Conservation (phyloP, 23 tunicate genomes). For the Clavelina lepadiformis region DNA sequence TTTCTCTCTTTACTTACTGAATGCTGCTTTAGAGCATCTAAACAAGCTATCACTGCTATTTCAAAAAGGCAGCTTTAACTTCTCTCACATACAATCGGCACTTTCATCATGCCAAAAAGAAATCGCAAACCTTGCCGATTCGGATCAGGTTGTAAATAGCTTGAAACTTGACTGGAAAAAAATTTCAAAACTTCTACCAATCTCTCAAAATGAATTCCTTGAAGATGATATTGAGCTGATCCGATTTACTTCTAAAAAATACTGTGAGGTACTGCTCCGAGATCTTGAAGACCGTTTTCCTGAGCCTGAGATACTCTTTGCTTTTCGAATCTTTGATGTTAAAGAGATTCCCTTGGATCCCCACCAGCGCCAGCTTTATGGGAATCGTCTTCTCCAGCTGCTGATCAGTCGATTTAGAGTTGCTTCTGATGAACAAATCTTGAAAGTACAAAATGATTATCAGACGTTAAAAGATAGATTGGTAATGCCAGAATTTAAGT, state of each 20-base stretch:
- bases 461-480: constrained; percentile 29
- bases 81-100: constrained; percentile 26
- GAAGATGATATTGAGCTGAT: constrained; percentile 17
- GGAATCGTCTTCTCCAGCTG: constrained; percentile 2
- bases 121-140: constrained; percentile 14
- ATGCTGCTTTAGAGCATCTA: constrained; percentile 31
- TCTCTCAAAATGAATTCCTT: constrained; percentile 15
- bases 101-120: constrained; percentile 8
- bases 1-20: constrained; percentile 24
- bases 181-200: constrained; percentile 11
- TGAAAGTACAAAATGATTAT: constrained; percentile 27
- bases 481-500: constrained; percentile 35
- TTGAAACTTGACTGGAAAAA: constrained; percentile 12
- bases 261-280: constrained; percentile 18
- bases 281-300: constrained; percentile 17
- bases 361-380: constrained; percentile 14
- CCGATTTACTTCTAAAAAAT: constrained; percentile 10
- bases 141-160: constrained; percentile 7
- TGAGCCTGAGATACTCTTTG: too few species aligned
- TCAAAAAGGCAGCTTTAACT: constrained; percentile 26
- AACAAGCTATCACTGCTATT: constrained; percentile 22
- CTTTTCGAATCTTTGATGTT: constrained; percentile 19
- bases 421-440: constrained; percentile 17
- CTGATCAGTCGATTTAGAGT: constrained; percentile 23
- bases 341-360: constrained; percentile 11